A percentile compares a stretch with the other conserved stretches of the same genome.
Evolutionary conservation across 2,888 invertebrate genomes (phyloP).

Genomic region (Drosophila neutralis): DNA sequence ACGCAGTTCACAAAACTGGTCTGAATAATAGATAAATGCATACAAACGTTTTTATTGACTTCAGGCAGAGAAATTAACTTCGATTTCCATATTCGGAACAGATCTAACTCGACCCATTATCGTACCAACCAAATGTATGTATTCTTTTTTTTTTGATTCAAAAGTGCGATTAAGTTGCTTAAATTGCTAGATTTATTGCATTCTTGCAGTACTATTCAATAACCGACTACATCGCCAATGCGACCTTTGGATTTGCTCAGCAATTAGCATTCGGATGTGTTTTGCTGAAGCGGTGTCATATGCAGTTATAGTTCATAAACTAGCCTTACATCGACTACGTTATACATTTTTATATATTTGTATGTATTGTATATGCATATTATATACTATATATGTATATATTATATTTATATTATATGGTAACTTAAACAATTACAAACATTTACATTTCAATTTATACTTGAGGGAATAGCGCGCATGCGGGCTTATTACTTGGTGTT

Average conservation of each 20-base stretch:
- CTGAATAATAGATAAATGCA: neutral
- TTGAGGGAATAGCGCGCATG: constrained; percentile 1
- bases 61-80: neutral
- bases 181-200: constrained; percentile 67
- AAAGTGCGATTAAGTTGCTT: constrained; percentile 12
- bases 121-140: neutral
- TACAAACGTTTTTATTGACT: neutral
- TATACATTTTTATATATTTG: constrained; percentile 12
- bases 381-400: constrained; percentile 10
- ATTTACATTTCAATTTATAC: constrained; percentile 45
- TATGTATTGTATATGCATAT: constrained; percentile 14
- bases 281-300: constrained; percentile 5
- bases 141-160: neutral
- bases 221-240: constrained; percentile 34
- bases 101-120: neutral
- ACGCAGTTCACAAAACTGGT: neutral
- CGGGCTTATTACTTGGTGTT: constrained; percentile 3
- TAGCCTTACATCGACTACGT: constrained; percentile 34
- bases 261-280: constrained; percentile 22
- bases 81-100: neutral
- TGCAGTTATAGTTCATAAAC: constrained; percentile 12
- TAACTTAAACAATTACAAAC: constrained; percentile 44
- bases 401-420: constrained; percentile 7
- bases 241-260: constrained; percentile 42
- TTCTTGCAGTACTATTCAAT: constrained; percentile 30